Evolutionary conservation across 2,888 invertebrate species (phyloP).

Genomic region (Itoplectis maculator): DNA sequence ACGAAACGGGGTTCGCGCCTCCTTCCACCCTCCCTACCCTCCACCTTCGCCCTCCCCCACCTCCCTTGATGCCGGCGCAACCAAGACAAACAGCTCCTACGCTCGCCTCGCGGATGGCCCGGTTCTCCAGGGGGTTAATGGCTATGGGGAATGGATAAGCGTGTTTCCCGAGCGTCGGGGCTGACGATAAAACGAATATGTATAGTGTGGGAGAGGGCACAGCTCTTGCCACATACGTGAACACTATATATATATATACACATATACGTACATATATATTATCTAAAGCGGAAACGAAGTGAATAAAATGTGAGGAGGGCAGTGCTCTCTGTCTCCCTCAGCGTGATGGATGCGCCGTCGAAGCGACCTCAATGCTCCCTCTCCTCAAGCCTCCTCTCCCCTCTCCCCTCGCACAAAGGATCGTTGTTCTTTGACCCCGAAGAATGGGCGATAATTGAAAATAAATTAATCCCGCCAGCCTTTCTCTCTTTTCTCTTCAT

Average conservation of each 20-base stretch:
- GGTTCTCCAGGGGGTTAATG: slow-evolving; percentile 64
- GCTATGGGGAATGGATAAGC: slow-evolving; percentile 67
- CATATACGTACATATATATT: background rate
- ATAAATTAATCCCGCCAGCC: slow-evolving; percentile 1
- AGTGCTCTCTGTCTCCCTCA: slow-evolving; percentile 21
- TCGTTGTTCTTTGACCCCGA: background rate
- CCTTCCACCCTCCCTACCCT: too few relatives aligned
- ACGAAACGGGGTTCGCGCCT: slow-evolving; percentile 47
- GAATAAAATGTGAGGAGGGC: slow-evolving; percentile 58
- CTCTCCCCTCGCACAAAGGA: too few relatives aligned
- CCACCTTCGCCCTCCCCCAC: background rate
- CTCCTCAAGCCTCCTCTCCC: too few relatives aligned
- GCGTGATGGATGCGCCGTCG: slow-evolving; percentile 57
- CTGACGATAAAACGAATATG: slow-evolving; percentile 62
- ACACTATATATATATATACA: background rate
- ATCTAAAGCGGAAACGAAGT: slow-evolving; percentile 57
- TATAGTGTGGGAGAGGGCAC: slow-evolving; percentile 39
- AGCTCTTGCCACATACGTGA: background rate
- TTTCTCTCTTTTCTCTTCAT: too few relatives aligned
- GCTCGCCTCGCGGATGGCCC: slow-evolving; percentile 51
- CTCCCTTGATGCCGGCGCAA: slow-evolving; percentile 23
- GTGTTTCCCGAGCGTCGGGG: slow-evolving; percentile 50
- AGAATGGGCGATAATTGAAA: slow-evolving; percentile 19
- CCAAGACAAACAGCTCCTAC: slow-evolving; percentile 61
- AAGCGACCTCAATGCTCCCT: slow-evolving; percentile 26